Percentiles rank a stretch among this genome's conserved stretches.
These are phyloP conservation scores for Peromyscus eremicus DNA, from an alignment of 2,797 vertebrate species.

Conservation along the genomic window DNA sequence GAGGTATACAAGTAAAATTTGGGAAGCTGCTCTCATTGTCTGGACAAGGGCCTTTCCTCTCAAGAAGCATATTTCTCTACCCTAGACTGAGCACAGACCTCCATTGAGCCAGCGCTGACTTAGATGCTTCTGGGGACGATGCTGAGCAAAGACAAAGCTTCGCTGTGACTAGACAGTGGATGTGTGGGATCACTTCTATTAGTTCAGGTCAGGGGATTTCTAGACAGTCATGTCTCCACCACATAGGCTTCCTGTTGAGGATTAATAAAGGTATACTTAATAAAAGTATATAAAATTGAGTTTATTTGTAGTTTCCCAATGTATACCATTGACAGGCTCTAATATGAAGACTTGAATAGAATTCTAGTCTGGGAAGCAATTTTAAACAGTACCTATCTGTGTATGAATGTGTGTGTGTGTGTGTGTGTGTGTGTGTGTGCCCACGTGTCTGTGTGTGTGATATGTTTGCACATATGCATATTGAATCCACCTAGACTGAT, in stretches of 20 bases:
- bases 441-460: too few relatives aligned
- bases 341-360: background rate
- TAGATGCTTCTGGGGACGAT: background rate
- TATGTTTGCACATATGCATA: too few relatives aligned
- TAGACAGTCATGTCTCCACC: background rate
- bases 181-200: background rate
- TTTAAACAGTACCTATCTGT: background rate
- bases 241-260: background rate
- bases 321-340: background rate
- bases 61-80: background rate
- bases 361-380: background rate
- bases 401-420: background rate
- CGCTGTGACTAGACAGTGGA: constrained; percentile 8
- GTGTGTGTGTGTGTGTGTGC: too few relatives aligned
- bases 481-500: background rate
- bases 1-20: constrained; percentile 30
- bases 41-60: background rate
- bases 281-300: background rate
- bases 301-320: background rate
- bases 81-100: background rate
- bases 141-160: background rate
- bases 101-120: background rate
- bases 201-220: constrained; percentile 19
- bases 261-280: background rate
- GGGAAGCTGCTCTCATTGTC: background rate